These are phyloP conservation scores for Anarrhichthys ocellatus DNA, from an alignment of 2,113 vertebrate genomes.

Conservation along the genomic window DNA sequence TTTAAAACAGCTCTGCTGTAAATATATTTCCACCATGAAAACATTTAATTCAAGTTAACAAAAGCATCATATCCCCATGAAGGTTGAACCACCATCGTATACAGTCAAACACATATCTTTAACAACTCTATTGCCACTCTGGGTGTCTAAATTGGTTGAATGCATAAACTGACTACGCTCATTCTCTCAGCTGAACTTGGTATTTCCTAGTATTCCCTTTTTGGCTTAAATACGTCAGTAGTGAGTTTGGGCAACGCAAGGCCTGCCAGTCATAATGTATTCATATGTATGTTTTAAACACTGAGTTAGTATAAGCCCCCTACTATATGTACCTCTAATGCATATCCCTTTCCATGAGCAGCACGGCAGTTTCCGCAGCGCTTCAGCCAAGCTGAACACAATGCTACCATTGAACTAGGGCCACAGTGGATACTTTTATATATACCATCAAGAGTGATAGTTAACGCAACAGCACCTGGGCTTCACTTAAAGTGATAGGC, in stretches of 20 bases:
- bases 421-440: slow-evolving; percentile 78
- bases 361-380: slow-evolving; percentile 33
- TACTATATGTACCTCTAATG: slow-evolving; percentile 40
- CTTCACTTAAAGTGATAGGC: slow-evolving; percentile 53
- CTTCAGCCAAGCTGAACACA: slow-evolving; percentile 66
- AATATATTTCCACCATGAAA: not conserved
- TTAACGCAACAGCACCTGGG: slow-evolving; percentile 60
- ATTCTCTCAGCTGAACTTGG: slow-evolving; percentile 13
- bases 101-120: not conserved
- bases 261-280: slow-evolving; percentile 18
- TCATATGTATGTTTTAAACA: slow-evolving; percentile 47
- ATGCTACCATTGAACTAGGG: slow-evolving; percentile 66
- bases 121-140: not conserved
- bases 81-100: not conserved
- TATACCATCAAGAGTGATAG: slow-evolving; percentile 48
- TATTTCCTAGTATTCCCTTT: slow-evolving; percentile 38
- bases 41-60: not conserved
- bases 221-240: slow-evolving; percentile 15
- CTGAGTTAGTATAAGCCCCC: slow-evolving; percentile 34
- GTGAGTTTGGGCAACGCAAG: not conserved
- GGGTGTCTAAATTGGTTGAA: not conserved
- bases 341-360: slow-evolving; percentile 52
- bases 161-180: not conserved
- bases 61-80: not conserved
- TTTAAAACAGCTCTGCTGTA: not conserved